Evolutionary conservation across 2,888 invertebrate species (phyloP).

Genomic region (Thecocarcelia acutangulata): DNA sequence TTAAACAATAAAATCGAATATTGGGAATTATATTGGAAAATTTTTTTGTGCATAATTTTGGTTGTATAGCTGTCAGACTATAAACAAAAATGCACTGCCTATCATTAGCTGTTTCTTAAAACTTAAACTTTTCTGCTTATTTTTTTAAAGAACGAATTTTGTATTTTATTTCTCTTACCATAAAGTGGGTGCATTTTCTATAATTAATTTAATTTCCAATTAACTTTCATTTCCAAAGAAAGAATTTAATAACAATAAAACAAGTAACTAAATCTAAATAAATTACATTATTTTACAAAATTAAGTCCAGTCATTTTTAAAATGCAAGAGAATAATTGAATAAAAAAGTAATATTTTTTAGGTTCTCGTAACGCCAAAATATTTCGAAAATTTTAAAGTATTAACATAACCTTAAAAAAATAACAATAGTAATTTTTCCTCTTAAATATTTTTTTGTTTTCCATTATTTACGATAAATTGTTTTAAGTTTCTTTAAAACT

Average conservation of each 20-base stretch:
- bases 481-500: background rate
- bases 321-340: background rate
- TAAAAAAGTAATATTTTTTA: too few relatives aligned
- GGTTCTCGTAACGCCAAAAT: too few relatives aligned
- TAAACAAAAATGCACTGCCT: too few relatives aligned
- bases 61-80: too few relatives aligned
- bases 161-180: too few relatives aligned
- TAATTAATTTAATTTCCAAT: background rate
- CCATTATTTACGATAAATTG: background rate
- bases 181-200: background rate
- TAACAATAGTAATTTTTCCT: background rate
- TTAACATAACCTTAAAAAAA: background rate
- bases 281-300: conserved; percentile 68
- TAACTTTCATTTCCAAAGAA: background rate
- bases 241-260: conserved; percentile 21
- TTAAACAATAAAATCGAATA: too few relatives aligned
- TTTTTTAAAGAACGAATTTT: too few relatives aligned
- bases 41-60: too few relatives aligned
- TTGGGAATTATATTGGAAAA: too few relatives aligned
- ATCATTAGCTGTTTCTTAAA: too few relatives aligned
- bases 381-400: background rate
- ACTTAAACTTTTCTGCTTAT: too few relatives aligned
- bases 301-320: background rate
- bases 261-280: conserved; percentile 26
- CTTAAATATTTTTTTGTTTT: conserved; percentile 11